phyloP scores from a whole-genome alignment of 2,888 invertebrate genomes.

The Mythimna lalbum region DNA sequence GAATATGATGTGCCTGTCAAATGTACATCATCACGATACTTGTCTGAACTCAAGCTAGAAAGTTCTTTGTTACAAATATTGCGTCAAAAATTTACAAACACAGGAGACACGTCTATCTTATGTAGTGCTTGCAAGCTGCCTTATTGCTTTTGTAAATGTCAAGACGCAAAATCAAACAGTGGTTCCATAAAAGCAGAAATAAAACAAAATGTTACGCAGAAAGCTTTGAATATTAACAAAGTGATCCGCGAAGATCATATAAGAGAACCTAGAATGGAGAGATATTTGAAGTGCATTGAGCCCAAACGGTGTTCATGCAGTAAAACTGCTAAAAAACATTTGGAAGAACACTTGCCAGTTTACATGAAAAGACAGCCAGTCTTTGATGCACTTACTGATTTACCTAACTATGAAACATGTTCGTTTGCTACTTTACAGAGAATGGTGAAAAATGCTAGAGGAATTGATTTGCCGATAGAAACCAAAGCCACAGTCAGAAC shows the following conservation, averaged over 20 bases:
- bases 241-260: slow-evolving; percentile 58
- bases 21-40: slow-evolving; percentile 71
- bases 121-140: slow-evolving; percentile 77
- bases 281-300: slow-evolving; percentile 75
- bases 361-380: slow-evolving; percentile 80
- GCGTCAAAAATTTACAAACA: slow-evolving; percentile 78
- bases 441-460: slow-evolving; percentile 73
- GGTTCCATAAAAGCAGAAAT: not conserved
- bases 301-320: slow-evolving; percentile 76
- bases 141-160: slow-evolving; percentile 44
- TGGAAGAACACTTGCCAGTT: slow-evolving; percentile 78
- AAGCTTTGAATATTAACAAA: not conserved
- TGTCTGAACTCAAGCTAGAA: slow-evolving; percentile 77
- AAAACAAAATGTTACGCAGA: not conserved
- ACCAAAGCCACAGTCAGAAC: slow-evolving; percentile 65
- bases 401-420: slow-evolving; percentile 79
- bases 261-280: slow-evolving; percentile 80
- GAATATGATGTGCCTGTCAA: slow-evolving; percentile 76
- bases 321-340: slow-evolving; percentile 77
- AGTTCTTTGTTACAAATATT: slow-evolving; percentile 82
- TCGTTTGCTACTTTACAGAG: slow-evolving; percentile 70
- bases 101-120: slow-evolving; percentile 68
- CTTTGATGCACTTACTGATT: slow-evolving; percentile 68
- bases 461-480: slow-evolving; percentile 51
- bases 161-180: not conserved